Evolutionary conservation across 2,113 vertebrate genomes (phyloP).

Genomic region (Thermophis baileyi): DNA sequence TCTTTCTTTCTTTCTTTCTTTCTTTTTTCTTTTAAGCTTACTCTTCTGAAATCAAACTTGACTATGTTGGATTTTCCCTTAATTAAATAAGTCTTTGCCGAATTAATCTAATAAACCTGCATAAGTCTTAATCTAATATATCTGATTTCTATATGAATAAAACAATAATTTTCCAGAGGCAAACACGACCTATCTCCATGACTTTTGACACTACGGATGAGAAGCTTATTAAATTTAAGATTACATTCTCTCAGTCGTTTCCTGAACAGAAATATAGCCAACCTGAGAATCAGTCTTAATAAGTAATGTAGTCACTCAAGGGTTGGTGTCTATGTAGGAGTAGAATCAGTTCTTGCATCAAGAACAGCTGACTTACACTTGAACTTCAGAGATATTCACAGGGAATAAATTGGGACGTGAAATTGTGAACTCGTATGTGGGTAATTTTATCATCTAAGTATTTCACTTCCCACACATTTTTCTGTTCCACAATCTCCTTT

Average conservation of each 20-base stretch:
- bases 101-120: neutral
- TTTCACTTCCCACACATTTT: conserved; percentile 18
- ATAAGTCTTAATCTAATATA: neutral
- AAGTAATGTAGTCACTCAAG: neutral
- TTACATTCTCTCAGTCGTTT: neutral
- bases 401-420: neutral
- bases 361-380: neutral
- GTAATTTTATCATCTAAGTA: conserved; percentile 13
- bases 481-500: neutral
- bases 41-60: neutral
- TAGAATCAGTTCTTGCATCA: neutral
- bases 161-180: neutral
- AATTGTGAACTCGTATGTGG: neutral
- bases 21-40: neutral
- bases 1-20: too few species aligned
- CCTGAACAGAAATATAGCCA: neutral
- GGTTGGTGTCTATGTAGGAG: neutral
- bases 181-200: neutral
- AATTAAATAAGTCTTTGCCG: neutral
- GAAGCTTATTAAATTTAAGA: neutral
- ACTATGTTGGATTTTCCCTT: neutral
- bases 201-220: neutral
- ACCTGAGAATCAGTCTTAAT: neutral
- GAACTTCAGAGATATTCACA: neutral
- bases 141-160: neutral